Evolutionary conservation across 2,113 vertebrate genomes (phyloP).

Genomic region (Pelmatolapia mariae): DNA sequence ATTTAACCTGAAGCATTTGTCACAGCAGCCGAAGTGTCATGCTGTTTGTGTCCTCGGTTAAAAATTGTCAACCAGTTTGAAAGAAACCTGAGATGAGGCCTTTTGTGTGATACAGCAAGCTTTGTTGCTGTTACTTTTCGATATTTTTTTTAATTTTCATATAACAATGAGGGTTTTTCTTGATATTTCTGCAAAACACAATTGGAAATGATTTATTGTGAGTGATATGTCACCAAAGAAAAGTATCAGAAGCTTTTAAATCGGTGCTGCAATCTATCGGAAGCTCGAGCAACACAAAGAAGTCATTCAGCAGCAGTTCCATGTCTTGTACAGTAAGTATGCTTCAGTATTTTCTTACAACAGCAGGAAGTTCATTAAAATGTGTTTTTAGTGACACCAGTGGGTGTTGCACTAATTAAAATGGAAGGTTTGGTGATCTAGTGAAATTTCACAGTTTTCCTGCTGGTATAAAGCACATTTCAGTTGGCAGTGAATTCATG

Average conservation of each 20-base stretch:
- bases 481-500: rapidly evolving
- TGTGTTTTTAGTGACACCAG: neutral
- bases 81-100: neutral
- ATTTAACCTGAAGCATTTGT: neutral
- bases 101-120: neutral
- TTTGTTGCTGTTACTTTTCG: rapidly evolving
- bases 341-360: neutral
- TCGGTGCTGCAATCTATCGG: neutral
- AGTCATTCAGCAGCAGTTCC: neutral
- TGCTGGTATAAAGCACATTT: neutral
- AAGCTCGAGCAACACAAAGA: neutral
- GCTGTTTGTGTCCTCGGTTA: neutral
- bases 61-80: neutral
- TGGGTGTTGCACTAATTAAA: neutral
- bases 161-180: neutral
- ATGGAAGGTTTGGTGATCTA: neutral
- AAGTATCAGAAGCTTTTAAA: neutral
- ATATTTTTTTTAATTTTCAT: neutral
- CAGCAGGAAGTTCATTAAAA: neutral
- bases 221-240: neutral
- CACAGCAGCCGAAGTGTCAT: neutral
- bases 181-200: neutral
- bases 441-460: neutral
- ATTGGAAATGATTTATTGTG: neutral
- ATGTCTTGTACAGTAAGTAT: neutral